phyloP scores from a whole-genome alignment of 1,140 invertebrate genomes.

The Wasmannia auropunctata region DNA sequence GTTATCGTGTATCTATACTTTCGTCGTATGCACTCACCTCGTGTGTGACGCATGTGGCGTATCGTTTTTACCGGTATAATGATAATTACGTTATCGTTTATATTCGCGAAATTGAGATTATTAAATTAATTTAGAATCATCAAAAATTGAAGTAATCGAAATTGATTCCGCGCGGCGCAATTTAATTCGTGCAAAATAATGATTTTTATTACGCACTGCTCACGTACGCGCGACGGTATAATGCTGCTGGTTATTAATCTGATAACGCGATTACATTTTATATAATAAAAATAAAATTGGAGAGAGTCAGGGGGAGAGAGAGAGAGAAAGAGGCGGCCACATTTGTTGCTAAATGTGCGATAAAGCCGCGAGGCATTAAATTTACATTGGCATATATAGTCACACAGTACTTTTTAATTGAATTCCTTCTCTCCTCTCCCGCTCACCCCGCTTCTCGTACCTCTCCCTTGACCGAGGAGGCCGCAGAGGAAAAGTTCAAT shows the following conservation, averaged over 20 bases:
- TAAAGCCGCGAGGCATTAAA: slow-evolving; percentile 20
- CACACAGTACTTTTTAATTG: slow-evolving; percentile 51
- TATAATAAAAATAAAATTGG: slow-evolving; percentile 1
- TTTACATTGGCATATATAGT: slow-evolving; percentile 36
- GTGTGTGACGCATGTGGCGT: no score
- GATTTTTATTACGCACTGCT: neutral
- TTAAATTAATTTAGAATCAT: neutral
- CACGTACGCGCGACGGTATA: neutral
- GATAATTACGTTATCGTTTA: neutral
- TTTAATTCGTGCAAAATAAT: neutral
- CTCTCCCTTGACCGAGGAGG: neutral
- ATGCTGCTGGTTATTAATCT: neutral
- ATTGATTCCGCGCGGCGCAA: neutral
- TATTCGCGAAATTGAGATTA: neutral
- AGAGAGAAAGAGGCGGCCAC: neutral
- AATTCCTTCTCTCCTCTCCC: slow-evolving; percentile 5
- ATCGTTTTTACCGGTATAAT: neutral
- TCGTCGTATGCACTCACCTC: no score
- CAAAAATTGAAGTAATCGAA: neutral
- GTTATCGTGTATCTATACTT: neutral
- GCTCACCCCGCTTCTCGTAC: neutral
- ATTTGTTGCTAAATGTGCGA: slow-evolving; percentile 14
- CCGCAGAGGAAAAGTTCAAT: slow-evolving; percentile 50
- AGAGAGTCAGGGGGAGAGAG: neutral
- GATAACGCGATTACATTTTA: neutral